These are phyloP conservation scores for Morpho helenor DNA, from an alignment of 2,888 invertebrate genomes.

Conservation along the genomic window DNA sequence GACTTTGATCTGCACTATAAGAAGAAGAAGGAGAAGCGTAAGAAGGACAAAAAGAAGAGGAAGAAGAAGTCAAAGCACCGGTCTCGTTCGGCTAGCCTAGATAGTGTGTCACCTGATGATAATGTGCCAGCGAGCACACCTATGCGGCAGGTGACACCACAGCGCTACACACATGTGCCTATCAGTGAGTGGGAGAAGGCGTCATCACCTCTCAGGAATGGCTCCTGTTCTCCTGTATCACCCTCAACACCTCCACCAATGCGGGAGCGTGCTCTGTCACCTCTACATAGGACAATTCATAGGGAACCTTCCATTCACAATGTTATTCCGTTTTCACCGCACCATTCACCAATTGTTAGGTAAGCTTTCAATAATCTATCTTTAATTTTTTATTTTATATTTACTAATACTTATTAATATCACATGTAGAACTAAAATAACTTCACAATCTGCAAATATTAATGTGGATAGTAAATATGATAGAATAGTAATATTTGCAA, in stretches of 20 bases:
- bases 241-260: conserved; percentile 77
- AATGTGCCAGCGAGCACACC: conserved; percentile 53
- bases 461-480: too few relatives aligned
- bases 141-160: conserved; percentile 45
- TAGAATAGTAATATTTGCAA: too few relatives aligned
- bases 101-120: conserved; percentile 81
- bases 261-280: conserved; percentile 40
- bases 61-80: conserved; percentile 86
- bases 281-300: conserved; percentile 47
- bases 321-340: conserved; percentile 65
- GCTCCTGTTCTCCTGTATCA: conserved; percentile 79
- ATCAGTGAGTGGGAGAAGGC: conserved; percentile 75
- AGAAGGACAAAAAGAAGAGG: conserved; percentile 85
- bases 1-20: conserved; percentile 79
- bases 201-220: conserved; percentile 76
- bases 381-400: too few relatives aligned
- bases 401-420: too few relatives aligned
- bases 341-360: conserved; percentile 57
- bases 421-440: too few relatives aligned
- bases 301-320: conserved; percentile 48
- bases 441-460: too few relatives aligned
- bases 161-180: conserved; percentile 66
- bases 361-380: conserved; percentile 30
- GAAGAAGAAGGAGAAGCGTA: conserved; percentile 86
- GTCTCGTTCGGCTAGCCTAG: conserved; percentile 84